Evolutionary conservation across 2,797 vertebrate genomes (phyloP).

Genomic region (Sebastes dallii): DNA sequence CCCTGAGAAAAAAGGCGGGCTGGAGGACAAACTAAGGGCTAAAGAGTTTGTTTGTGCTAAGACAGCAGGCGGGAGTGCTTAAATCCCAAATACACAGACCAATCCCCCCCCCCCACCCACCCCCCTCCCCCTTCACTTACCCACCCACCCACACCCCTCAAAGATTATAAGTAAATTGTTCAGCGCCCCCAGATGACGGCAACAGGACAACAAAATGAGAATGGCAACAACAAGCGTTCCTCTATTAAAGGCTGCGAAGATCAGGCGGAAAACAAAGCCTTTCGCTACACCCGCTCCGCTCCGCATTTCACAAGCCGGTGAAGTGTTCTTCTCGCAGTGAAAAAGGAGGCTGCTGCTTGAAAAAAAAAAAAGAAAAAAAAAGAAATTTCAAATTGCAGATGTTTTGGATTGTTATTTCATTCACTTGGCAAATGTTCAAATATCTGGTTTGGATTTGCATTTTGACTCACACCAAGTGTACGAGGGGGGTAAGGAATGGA

Average conservation of each 20-base stretch:
- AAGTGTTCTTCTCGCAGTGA: constrained; percentile 5
- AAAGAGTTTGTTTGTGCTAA: constrained; percentile 64
- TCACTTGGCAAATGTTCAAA: constrained; percentile 5
- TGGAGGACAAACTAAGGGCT: constrained; percentile 33
- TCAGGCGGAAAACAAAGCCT: constrained; percentile 37
- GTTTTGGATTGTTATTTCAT: background rate
- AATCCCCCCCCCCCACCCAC: background rate
- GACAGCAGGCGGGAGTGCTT: constrained; percentile 27
- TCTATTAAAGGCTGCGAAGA: constrained; percentile 20
- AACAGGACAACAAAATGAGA: constrained; percentile 22
- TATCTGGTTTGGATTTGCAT: constrained; percentile 34
- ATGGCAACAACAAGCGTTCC: background rate
- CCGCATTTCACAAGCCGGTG: background rate
- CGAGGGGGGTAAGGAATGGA: background rate
- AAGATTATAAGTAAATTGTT: constrained; percentile 53
- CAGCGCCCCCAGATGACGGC: background rate
- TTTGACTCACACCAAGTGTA: background rate
- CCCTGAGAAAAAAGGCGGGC: constrained; percentile 41
- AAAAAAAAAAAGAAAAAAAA: background rate
- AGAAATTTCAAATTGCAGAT: background rate
- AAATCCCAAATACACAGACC: constrained; percentile 40
- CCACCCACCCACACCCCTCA: constrained; percentile 20
- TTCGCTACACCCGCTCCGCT: background rate
- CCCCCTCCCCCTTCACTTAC: background rate
- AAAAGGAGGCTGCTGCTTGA: background rate